These are phyloP conservation scores for Crioceris asparagi DNA, from an alignment of 2,888 invertebrate species.

Conservation along the genomic window DNA sequence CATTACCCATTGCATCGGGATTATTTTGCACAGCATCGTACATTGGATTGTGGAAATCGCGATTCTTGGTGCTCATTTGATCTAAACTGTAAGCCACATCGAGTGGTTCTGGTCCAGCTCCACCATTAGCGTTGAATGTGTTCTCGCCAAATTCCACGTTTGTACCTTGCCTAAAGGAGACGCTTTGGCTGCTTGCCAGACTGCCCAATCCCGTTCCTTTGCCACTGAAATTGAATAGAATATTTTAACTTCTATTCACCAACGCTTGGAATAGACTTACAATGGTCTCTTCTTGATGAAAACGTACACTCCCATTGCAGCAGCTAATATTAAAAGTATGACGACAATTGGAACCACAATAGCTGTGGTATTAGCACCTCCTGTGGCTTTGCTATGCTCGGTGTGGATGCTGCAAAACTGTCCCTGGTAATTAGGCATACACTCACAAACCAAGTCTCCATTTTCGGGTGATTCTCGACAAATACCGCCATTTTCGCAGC, in stretches of 20 bases:
- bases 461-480: slow-evolving; percentile 51
- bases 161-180: slow-evolving; percentile 86
- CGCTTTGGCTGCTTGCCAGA: slow-evolving; percentile 78
- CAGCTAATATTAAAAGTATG: slow-evolving; percentile 58
- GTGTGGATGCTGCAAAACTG: slow-evolving; percentile 59
- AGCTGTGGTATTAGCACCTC: slow-evolving; percentile 54
- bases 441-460: slow-evolving; percentile 59
- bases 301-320: slow-evolving; percentile 69
- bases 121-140: slow-evolving; percentile 44
- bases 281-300: slow-evolving; percentile 73
- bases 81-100: slow-evolving; percentile 73
- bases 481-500: slow-evolving; percentile 77
- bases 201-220: slow-evolving; percentile 71
- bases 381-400: slow-evolving; percentile 46
- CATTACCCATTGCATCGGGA: slow-evolving; percentile 48
- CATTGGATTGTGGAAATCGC: slow-evolving; percentile 97
- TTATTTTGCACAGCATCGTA: slow-evolving; percentile 78
- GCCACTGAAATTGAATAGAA: slow-evolving; percentile 45
- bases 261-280: slow-evolving; percentile 45
- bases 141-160: slow-evolving; percentile 78
- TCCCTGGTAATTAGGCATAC: slow-evolving; percentile 61
- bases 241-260: background rate
- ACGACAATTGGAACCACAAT: slow-evolving; percentile 76
- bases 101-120: slow-evolving; percentile 46
- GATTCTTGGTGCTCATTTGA: slow-evolving; percentile 63